Percentiles rank a stretch among this genome's conserved stretches.
phyloP scores from a whole-genome alignment of 2,797 vertebrate genomes.

The Chelidonichthys spinosus region DNA sequence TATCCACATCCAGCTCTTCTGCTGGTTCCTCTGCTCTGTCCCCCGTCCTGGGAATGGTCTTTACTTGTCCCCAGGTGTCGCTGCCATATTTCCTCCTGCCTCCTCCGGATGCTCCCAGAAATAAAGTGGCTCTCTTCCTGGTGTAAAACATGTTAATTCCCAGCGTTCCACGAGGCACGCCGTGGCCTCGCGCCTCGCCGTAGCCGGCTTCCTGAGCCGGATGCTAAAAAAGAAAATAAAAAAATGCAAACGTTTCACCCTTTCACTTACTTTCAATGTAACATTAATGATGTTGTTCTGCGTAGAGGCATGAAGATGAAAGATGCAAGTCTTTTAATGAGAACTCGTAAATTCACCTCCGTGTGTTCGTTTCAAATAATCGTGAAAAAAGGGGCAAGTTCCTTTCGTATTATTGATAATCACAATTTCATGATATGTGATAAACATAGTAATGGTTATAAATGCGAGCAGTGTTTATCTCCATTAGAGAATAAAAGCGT shows the following conservation, averaged over 20 bases:
- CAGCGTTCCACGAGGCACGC: conserved; percentile 76
- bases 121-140: conserved; percentile 80
- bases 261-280: conserved; percentile 63
- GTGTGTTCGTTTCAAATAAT: conserved; percentile 57
- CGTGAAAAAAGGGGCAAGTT: conserved; percentile 36
- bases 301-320: conserved; percentile 66
- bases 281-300: conserved; percentile 73
- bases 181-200: conserved; percentile 50
- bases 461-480: conserved; percentile 55
- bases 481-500: conserved; percentile 53
- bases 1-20: conserved; percentile 59
- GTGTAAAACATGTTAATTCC: conserved; percentile 77
- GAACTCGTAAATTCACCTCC: conserved; percentile 50
- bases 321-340: conserved; percentile 69
- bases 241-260: conserved; percentile 75
- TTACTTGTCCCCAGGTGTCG: conserved; percentile 76
- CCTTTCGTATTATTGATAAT: conserved; percentile 54
- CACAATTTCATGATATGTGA: conserved; percentile 55
- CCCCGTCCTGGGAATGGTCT: conserved; percentile 70
- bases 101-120: conserved; percentile 79
- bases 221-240: conserved; percentile 58
- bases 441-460: conserved; percentile 61
- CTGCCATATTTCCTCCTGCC: conserved; percentile 77
- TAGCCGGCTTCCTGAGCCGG: conserved; percentile 73
- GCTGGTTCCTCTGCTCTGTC: conserved; percentile 47